A percentile compares a stretch with the other conserved stretches of the same genome.
These are phyloP conservation scores for Pleuronectes platessa DNA, from an alignment of 2,113 vertebrate species.

Conservation along the genomic window DNA sequence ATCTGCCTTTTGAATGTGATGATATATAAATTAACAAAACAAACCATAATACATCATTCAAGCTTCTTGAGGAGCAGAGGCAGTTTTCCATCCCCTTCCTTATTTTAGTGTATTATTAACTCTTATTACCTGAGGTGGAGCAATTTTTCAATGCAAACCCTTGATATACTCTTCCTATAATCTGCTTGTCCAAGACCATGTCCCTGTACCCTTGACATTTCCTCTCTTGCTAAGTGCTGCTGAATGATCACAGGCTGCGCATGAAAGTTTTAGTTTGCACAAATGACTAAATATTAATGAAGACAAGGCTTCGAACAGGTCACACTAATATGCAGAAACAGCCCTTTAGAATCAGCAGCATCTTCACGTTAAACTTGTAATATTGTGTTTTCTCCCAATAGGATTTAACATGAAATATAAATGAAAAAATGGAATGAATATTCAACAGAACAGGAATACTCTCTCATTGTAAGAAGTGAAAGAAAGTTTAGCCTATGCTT, in stretches of 20 bases:
- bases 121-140: constrained; percentile 12
- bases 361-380: not conserved
- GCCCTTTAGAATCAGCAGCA: constrained; percentile 7
- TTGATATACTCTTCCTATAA: not conserved
- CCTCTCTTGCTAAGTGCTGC: constrained; percentile 18
- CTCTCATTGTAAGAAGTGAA: not conserved
- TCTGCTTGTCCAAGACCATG: constrained; percentile 17
- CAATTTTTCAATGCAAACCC: constrained; percentile 18
- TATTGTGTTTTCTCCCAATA: not conserved
- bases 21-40: too few relatives aligned
- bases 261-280: constrained; percentile 4
- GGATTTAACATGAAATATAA: not conserved
- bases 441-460: not conserved
- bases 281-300: constrained; percentile 39
- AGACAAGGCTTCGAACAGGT: not conserved
- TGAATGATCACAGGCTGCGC: constrained; percentile 23
- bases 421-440: not conserved
- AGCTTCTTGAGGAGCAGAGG: not conserved
- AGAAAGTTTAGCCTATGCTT: not conserved
- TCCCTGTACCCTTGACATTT: constrained; percentile 58
- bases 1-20: too few relatives aligned
- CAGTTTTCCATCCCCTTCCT: constrained; percentile 13
- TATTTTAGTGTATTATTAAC: constrained; percentile 14
- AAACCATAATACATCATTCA: not conserved
- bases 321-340: not conserved